Evolutionary conservation across 1,140 invertebrate species (phyloP).

Genomic region (Rhynchophorus ferrugineus): DNA sequence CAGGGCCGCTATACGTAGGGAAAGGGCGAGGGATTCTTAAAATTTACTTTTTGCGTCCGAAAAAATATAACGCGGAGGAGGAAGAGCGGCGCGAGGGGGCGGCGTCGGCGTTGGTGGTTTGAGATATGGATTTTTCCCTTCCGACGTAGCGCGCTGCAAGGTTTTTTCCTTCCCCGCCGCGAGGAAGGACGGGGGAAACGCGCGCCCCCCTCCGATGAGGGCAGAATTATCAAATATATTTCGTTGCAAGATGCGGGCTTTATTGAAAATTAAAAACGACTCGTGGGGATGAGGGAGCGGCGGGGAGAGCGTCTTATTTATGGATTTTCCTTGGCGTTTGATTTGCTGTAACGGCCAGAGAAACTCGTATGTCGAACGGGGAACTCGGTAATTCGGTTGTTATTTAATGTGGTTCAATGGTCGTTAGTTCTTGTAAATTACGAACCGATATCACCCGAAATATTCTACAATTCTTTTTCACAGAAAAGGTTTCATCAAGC

Average conservation of each 20-base stretch:
- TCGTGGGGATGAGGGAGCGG: conserved; percentile 2
- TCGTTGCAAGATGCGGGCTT: conserved; percentile 15
- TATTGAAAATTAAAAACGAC: conserved; percentile 28
- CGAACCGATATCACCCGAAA: no score
- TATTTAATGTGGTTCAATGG: no score
- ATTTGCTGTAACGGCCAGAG: neutral
- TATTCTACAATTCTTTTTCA: no score
- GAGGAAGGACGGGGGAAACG: no score
- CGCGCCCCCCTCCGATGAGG: no score
- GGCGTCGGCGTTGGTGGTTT: conserved; percentile 6
- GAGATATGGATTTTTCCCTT: conserved; percentile 42
- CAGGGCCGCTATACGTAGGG: conserved; percentile 25
- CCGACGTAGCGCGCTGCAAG: conserved; percentile 32
- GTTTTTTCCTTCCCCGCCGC: no score
- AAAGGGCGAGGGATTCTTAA: conserved; percentile 41
- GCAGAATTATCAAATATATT: conserved; percentile 41
- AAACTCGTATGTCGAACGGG: no score
- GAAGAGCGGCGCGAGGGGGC: conserved; percentile 1
- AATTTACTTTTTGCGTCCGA: conserved; percentile 43
- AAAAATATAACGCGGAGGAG: conserved; percentile 40
- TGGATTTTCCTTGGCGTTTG: neutral
- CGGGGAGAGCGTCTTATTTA: neutral
- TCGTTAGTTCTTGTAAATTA: no score
- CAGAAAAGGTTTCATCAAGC: no score
- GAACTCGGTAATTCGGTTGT: no score